Percentiles rank a stretch among this genome's conserved stretches.
phyloP scores from a whole-genome alignment of 2,888 invertebrate species.

The Hoplodrina blanda region DNA sequence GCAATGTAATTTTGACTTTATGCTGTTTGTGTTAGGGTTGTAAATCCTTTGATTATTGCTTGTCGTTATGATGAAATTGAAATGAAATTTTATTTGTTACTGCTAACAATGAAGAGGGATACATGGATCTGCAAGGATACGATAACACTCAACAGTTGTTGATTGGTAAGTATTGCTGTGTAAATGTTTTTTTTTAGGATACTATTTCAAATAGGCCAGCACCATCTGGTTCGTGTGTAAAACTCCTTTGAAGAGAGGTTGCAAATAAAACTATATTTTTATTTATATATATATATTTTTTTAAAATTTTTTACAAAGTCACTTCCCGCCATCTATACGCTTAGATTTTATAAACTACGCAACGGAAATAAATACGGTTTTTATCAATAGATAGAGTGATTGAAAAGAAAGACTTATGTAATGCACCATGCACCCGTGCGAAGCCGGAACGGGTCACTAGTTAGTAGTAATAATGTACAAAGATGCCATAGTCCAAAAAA shows the following conservation, averaged over 20 bases:
- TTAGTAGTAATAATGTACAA: too few relatives aligned
- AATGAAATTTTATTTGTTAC: constrained; percentile 64
- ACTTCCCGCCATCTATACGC: too few relatives aligned
- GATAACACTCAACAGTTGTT: constrained; percentile 84
- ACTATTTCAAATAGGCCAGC: not conserved
- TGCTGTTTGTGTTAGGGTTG: not conserved
- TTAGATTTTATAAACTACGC: too few relatives aligned
- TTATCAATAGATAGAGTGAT: too few relatives aligned
- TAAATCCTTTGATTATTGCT: constrained; percentile 12
- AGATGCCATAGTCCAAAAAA: too few relatives aligned
- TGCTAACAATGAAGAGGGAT: constrained; percentile 77
- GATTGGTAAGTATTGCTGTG: constrained; percentile 77
- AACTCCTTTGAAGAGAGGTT: not conserved
- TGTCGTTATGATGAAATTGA: constrained; percentile 51
- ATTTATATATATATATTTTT: too few relatives aligned
- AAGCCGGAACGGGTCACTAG: too few relatives aligned
- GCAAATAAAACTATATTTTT: not conserved
- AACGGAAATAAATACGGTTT: too few relatives aligned
- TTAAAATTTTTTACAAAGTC: too few relatives aligned
- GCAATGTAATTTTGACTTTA: constrained; percentile 31
- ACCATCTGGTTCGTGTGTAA: not conserved
- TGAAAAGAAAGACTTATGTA: too few relatives aligned
- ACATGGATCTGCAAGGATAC: constrained; percentile 84
- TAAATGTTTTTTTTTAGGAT: constrained; percentile 10
- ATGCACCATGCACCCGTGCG: too few relatives aligned